Evolutionary conservation across 2,888 invertebrate genomes (phyloP), one percentile per base, ranked within the genome.

Genomic region (Stratiomys singularior): DNA sequence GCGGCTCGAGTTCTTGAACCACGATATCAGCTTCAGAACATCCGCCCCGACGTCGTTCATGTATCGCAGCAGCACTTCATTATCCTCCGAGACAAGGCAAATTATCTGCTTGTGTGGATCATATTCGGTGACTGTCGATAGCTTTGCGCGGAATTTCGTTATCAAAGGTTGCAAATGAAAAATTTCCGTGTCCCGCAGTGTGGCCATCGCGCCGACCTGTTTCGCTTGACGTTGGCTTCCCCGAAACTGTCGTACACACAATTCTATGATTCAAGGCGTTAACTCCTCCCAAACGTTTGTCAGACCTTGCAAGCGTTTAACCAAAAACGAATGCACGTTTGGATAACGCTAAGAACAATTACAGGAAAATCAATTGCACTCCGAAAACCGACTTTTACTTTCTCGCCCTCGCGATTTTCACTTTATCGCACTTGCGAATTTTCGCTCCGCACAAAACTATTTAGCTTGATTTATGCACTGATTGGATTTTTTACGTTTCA

Each of bases 21-120:
- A 87, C 46, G 85, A 84, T 76, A 87, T 83, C 80, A 86, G 81
- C 81, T 87, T 88, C 44, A 87, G 82, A 72, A 86, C 84, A 80
- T 86, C 85, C 81, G 84, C 84, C 11, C 84, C 85, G 7, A 81
- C 80, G 56, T 84, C 83, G 76, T 83, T 84, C 67, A 84, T 84
- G 79, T 86, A 86, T 27, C 87, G 85, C 77, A 87, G 76, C 30
- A 87, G 83, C 80, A 87, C 85, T 72, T 87, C 87, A 82, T 87
- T 87, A 78, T 86, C 85, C 66, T 85, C 85, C 13, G 86, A 85
- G 52, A 88, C 86, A 76, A 87, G 79, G 79, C 87, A 86, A 27
- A 87, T 81, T 74, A 87, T 82, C 80, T 87, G 87, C 78, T 85
- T 85, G 77, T 83, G 84, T 23, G 83, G 82, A 78, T 84, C 84